Evolutionary conservation across 2,113 vertebrate species (phyloP).

Genomic region (Merops nubicus): DNA sequence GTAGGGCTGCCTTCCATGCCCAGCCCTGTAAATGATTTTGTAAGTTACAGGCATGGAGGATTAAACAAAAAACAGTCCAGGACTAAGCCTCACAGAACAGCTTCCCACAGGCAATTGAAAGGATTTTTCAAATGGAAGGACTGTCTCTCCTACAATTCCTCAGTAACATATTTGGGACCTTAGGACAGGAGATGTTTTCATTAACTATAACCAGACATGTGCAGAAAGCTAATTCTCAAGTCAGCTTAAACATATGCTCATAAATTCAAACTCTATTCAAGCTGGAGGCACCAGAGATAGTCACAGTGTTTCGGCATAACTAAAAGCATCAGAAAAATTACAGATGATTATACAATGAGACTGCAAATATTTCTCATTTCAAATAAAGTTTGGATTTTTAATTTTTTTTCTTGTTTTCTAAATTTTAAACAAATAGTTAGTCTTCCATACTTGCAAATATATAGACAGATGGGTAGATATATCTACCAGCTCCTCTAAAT

Average conservation of each 20-base stretch:
- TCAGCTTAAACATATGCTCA: background rate
- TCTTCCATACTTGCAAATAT: background rate
- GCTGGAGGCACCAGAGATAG: background rate
- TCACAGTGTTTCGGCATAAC: background rate
- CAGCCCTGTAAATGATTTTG: background rate
- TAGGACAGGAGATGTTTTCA: background rate
- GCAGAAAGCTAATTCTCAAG: background rate
- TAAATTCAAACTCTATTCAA: background rate
- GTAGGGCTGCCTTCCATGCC: conserved; percentile 24
- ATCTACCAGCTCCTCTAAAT: background rate
- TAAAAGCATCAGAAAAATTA: background rate
- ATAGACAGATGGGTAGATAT: background rate
- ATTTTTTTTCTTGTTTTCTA: background rate
- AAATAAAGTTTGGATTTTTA: accelerated
- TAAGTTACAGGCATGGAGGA: background rate
- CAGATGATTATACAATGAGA: background rate
- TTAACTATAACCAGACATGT: background rate
- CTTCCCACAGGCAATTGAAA: background rate
- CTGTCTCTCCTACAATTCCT: background rate
- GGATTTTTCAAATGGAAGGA: background rate
- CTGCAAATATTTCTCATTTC: background rate
- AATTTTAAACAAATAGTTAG: background rate
- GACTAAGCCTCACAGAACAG: background rate
- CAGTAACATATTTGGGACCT: background rate
- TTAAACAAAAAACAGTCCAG: background rate